phyloP scores from a whole-genome alignment of 1,140 invertebrate genomes.

The Euwallacea fornicatus region DNA sequence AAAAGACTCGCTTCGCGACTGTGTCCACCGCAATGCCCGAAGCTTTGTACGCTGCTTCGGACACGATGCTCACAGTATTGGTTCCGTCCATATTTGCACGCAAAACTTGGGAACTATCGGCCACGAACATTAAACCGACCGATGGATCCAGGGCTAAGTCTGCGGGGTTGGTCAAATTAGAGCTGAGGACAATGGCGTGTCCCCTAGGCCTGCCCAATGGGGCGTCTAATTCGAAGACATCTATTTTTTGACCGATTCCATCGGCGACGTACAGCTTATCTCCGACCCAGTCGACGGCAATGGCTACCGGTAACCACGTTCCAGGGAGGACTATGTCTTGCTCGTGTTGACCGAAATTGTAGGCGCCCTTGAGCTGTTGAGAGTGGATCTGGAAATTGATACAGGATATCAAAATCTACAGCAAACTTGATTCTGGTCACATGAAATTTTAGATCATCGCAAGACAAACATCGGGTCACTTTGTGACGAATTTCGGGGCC shows the following conservation, averaged over 20 bases:
- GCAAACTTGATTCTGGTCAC: too few species aligned
- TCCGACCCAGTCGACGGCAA: constrained; percentile 97
- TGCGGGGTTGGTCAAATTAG: constrained; percentile 86
- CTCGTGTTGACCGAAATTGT: constrained; percentile 53
- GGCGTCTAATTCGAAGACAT: constrained; percentile 83
- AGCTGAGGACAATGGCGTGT: constrained; percentile 87
- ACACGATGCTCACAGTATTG: constrained; percentile 77
- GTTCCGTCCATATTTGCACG: constrained; percentile 92
- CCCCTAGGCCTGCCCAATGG: constrained; percentile 59
- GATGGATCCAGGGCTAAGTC: constrained; percentile 92
- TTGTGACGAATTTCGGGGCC: too few species aligned
- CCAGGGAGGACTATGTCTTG: constrained; percentile 74
- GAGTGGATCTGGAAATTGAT: constrained; percentile 62
- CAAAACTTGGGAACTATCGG: constrained; percentile 86
- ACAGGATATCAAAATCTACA: neutral
- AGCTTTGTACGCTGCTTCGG: constrained; percentile 87
- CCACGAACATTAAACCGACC: constrained; percentile 89
- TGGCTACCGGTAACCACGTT: constrained; percentile 82
- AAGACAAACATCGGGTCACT: too few species aligned
- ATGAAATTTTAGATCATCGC: too few species aligned
- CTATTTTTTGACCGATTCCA: constrained; percentile 87
- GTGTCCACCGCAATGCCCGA: constrained; percentile 85
- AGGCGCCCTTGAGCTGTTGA: constrained; percentile 59
- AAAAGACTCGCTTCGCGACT: constrained; percentile 87
- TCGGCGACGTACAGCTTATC: constrained; percentile 96